Evolutionary conservation across 2,888 invertebrate genomes (phyloP).

Genomic region (Amphipyra berbera): DNA sequence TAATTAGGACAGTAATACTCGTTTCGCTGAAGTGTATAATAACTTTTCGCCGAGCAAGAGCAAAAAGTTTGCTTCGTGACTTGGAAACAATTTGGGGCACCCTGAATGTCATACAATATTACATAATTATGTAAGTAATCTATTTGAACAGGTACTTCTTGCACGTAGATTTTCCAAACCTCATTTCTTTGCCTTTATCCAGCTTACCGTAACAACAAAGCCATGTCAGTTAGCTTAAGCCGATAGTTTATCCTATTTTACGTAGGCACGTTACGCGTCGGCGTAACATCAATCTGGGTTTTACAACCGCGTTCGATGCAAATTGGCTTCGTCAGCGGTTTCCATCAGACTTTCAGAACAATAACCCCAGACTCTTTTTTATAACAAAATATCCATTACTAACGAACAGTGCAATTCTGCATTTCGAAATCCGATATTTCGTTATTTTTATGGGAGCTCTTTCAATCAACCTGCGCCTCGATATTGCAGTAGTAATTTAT

Average conservation of each 20-base stretch:
- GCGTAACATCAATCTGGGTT: constrained; percentile 39
- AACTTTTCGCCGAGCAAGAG: constrained; percentile 12
- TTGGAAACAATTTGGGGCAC: not conserved
- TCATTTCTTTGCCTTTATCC: constrained; percentile 1
- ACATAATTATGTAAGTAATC: not conserved
- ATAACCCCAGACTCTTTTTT: constrained; percentile 27
- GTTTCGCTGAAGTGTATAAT: constrained; percentile 15
- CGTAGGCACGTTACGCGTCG: constrained; percentile 29
- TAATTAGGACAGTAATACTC: constrained; percentile 32
- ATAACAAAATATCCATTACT: constrained; percentile 25
- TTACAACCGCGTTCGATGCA: constrained; percentile 43
- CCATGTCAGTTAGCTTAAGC: constrained; percentile 20
- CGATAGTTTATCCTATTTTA: constrained; percentile 42
- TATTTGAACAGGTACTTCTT: too few relatives aligned
- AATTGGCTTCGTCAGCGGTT: constrained; percentile 47
- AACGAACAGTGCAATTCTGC: constrained; percentile 38
- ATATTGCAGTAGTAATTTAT: constrained; percentile 15
- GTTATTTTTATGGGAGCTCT: constrained; percentile 25
- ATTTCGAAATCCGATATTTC: constrained; percentile 20
- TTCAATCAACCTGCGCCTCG: constrained; percentile 25
- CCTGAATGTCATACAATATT: not conserved
- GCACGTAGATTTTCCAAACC: not conserved
- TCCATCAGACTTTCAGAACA: constrained; percentile 33
- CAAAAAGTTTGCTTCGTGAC: constrained; percentile 6
- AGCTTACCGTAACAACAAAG: constrained; percentile 16